These are phyloP conservation scores for Hippolais icterina DNA, from an alignment of 2,113 vertebrate species.

Conservation along the genomic window DNA sequence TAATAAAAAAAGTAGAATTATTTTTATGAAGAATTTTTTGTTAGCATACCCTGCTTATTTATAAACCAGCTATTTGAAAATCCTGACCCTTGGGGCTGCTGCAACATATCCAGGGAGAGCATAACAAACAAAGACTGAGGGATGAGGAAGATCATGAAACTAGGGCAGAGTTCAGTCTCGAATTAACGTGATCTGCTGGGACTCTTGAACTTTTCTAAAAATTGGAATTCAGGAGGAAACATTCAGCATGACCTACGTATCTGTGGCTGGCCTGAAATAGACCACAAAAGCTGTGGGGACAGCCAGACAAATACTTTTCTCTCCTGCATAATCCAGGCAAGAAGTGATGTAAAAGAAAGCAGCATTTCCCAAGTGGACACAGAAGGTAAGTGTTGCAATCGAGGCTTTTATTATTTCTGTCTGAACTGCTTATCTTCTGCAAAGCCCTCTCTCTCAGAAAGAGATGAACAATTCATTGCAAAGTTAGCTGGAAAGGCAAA, in stretches of 20 bases:
- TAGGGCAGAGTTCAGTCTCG: background rate
- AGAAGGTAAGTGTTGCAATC: background rate
- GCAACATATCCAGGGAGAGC: background rate
- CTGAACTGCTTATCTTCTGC: conserved; percentile 15
- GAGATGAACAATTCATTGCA: background rate
- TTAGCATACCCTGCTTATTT: background rate
- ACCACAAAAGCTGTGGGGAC: background rate
- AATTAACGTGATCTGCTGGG: background rate
- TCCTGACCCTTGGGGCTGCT: background rate
- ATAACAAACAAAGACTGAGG: background rate
- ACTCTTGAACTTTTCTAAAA: background rate
- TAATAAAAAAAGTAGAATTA: background rate
- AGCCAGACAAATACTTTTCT: background rate
- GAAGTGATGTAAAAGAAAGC: background rate
- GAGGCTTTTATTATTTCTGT: conserved; percentile 31
- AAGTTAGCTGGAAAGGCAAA: background rate
- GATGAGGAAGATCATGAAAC: background rate
- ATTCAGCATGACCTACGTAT: background rate
- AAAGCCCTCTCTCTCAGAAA: background rate
- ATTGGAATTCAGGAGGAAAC: background rate
- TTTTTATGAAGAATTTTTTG: background rate
- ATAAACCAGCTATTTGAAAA: background rate
- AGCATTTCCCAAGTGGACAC: background rate
- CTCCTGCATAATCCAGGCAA: background rate
- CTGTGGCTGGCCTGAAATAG: background rate